A percentile compares a stretch with the other conserved stretches of the same genome.
Conservation (phyloP, 2,888 invertebrate genomes). For the Saturnia pavonia region DNA sequence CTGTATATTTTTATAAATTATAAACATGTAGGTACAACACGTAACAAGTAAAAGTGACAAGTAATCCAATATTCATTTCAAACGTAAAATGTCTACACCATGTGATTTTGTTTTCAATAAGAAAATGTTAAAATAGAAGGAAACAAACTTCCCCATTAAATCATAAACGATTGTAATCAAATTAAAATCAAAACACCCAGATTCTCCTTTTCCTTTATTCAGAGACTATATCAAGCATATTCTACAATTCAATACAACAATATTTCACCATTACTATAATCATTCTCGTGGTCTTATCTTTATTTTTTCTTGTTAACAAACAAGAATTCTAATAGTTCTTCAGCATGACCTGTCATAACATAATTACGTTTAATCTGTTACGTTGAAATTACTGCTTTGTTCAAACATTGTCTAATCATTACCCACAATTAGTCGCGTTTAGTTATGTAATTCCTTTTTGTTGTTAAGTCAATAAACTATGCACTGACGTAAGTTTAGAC, state of each 20-base stretch:
- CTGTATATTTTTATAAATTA: not conserved
- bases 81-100: not conserved
- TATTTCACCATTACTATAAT: not conserved
- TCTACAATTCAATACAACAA: not conserved
- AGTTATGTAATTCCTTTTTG: conserved; percentile 45
- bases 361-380: conserved; percentile 11
- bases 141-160: not conserved
- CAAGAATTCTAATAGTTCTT: not conserved
- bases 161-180: not conserved
- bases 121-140: not conserved
- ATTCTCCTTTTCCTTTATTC: not conserved
- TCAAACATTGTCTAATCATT: conserved; percentile 47
- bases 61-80: not conserved
- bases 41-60: not conserved
- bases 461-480: conserved; percentile 31
- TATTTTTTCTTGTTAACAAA: not conserved
- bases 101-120: not conserved
- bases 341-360: conserved; percentile 25
- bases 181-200: not conserved
- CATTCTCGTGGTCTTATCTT: not conserved
- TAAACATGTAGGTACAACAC: not conserved
- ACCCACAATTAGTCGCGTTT: conserved; percentile 42
- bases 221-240: not conserved
- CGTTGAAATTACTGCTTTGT: conserved; percentile 23
- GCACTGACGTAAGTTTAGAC: conserved; percentile 34